Evolutionary conservation across 2,113 vertebrate genomes (phyloP), one percentile per base, ranked within the genome.

Genomic region (Nycticryphes semicollaris): DNA sequence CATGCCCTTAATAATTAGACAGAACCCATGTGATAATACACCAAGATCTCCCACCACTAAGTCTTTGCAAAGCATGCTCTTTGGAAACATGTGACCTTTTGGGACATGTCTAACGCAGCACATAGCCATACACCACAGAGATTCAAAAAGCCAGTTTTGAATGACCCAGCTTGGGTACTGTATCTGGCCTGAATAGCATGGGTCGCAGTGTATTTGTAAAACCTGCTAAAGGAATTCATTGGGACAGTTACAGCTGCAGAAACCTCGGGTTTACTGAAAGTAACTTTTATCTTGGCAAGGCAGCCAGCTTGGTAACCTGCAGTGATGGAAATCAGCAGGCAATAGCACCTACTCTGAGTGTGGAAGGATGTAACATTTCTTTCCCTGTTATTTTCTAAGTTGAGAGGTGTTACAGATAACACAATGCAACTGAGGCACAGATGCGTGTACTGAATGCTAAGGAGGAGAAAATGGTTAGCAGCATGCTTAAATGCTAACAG

Each of bases 1-100:
- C 84, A 95, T 90, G 92, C 30, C 62, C 37, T 78, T 81, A 94
- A 84, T 81, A 93, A 90, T 90, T 76, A 95, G 90, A 88, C 85
- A 96, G 76, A 93, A 78, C 54, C 57, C 66, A 84, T 72, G 56
- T 2, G 4, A 90, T 60, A 78, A 63, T 60, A 87, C 30, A 90
- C 53, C 27, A 74, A 90, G 53, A 89, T 78, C 56, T 57, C 62
- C 72, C 48, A 92, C 27, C 0, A 2, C 45, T 48, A 84, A 82
- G 56, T 51, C 62, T 82, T 75, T 53, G 64, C 35, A 94, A 84
- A 95, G 77, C 30, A n/a, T 41, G 51, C 12, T 48, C 11, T 87
- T 92, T 75, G 77, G 72, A 92, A 94, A 89, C 60, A 35, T 11
- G n/a, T 67, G 60, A 92, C 53, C 41, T 90, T 74, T 20, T 10